These are phyloP conservation scores for Plotosus lineatus DNA, from an alignment of 2,113 vertebrate genomes.

Conservation along the genomic window DNA sequence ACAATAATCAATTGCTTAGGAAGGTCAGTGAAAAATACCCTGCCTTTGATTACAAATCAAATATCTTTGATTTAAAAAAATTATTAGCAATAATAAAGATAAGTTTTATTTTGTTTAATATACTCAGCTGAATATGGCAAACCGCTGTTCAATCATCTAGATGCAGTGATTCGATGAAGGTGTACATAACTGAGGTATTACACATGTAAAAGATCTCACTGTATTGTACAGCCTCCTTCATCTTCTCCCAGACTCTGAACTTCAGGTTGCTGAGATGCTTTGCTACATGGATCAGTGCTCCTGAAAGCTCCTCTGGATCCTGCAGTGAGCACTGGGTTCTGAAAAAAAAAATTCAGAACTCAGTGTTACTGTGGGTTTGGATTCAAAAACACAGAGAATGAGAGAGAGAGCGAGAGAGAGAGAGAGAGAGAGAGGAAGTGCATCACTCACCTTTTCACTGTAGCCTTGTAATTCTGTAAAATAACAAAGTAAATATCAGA, in stretches of 20 bases:
- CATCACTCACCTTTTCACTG: constrained; percentile 34
- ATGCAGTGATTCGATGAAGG: not conserved
- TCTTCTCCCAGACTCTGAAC: constrained; percentile 33
- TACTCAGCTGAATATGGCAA: not conserved
- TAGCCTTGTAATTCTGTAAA: constrained; percentile 36
- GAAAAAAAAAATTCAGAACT: constrained; percentile 22
- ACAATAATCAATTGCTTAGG: not conserved
- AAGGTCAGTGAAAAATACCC: not conserved
- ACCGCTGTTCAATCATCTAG: not conserved
- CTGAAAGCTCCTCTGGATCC: constrained; percentile 40
- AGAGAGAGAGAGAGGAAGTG: no score
- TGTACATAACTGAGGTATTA: not conserved
- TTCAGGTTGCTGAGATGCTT: constrained; percentile 41
- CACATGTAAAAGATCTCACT: not conserved
- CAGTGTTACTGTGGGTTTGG: not conserved
- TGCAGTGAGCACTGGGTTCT: constrained; percentile 36
- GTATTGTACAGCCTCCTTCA: constrained; percentile 9
- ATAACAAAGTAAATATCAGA: constrained; percentile 1
- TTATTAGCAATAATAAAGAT: not conserved
- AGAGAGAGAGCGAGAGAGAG: not conserved
- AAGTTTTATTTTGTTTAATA: not conserved
- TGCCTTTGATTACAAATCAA: not conserved
- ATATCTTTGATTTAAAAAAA: not conserved
- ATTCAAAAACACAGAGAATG: not conserved
- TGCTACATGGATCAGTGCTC: constrained; percentile 37